Evolutionary conservation across 2,888 invertebrate species (phyloP), one percentile per base, ranked within the genome.

Genomic region (Coelinius sp.): DNA sequence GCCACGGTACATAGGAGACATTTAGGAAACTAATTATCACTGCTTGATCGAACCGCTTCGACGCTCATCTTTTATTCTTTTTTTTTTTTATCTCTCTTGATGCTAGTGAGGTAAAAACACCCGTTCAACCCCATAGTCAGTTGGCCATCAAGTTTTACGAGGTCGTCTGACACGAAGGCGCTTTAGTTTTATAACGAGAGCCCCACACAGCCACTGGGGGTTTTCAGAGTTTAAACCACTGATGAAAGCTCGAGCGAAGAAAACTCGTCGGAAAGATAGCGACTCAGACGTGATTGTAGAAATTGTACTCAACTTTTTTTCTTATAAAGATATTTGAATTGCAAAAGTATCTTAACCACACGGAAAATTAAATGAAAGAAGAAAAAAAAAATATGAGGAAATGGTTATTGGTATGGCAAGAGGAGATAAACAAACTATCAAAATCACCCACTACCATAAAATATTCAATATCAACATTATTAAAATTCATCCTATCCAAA

Each of bases 41-140:
- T 41, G 41, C 25, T 53, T 56, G 38, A 68, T 76, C 77, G 68
- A 74, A 65, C 72, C 27, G 20, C 68, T 79, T 74, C 79, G 77
- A 75, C 68, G 66, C 71, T 64, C 74, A 76, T 75, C 75, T 68
- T 75, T 73, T 76, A 74, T 76, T 72, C 68, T 59, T 70, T 70
- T 22, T 31, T 10, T 24, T 62, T 27, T 49, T 14, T 14, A 53
- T 20, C 22, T 38, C 24, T 17, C 25, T 27, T 24, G 25, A 25
- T 35, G 14, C 35, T 62, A 10, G 10, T 20, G 59, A 35, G 31
- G 62, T 63, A 63, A 63, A 63, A 63, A 63, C 22, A 41, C 5
- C 22, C 62, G 38, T 25, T 56, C 41, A 38, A 38, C 41, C 38
- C 53, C 38, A 56, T 56, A 67, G 52, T 67, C 24, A 52, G 49